These are phyloP conservation scores for Drosophila anomelani DNA, from an alignment of 2,888 invertebrate species.

Conservation along the genomic window DNA sequence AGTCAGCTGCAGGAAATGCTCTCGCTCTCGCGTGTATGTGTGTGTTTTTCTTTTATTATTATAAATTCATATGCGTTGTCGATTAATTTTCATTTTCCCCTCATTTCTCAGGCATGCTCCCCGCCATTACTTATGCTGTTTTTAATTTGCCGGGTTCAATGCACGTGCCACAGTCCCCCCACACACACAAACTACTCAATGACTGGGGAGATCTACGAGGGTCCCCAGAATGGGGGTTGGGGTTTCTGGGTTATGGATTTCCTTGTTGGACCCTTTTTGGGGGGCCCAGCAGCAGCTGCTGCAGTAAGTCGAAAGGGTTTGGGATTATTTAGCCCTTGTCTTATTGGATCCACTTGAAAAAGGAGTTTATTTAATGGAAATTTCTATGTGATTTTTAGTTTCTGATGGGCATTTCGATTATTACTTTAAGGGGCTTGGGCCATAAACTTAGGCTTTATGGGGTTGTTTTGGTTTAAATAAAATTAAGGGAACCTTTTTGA, in stretches of 20 bases:
- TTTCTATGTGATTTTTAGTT: conserved; percentile 24
- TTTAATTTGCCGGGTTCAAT: conserved; percentile 72
- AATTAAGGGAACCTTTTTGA: no score
- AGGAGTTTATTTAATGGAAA: conserved; percentile 23
- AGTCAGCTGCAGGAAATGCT: conserved; percentile 74
- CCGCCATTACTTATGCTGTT: conserved; percentile 72
- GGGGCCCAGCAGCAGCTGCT: conserved; percentile 29
- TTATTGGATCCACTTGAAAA: conserved; percentile 19
- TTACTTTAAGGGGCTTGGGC: neutral
- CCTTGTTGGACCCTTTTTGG: conserved; percentile 6
- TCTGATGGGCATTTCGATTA: conserved; percentile 6
- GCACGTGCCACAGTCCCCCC: conserved; percentile 57
- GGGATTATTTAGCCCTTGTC: conserved; percentile 21
- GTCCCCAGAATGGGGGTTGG: conserved; percentile 21
- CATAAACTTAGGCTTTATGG: neutral
- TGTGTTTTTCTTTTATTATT: conserved; percentile 65
- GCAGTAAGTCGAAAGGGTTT: conserved; percentile 38
- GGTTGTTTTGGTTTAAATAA: neutral
- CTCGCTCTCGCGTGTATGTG: conserved; percentile 17
- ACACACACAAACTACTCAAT: conserved; percentile 13
- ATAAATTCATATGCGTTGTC: conserved; percentile 73
- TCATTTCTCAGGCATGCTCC: conserved; percentile 31
- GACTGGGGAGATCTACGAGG: conserved; percentile 27
- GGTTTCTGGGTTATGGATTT: conserved; percentile 21
- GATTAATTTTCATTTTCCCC: conserved; percentile 72